Conservation (phyloP, 2,888 invertebrate genomes). For the Dynastes maya region DNA sequence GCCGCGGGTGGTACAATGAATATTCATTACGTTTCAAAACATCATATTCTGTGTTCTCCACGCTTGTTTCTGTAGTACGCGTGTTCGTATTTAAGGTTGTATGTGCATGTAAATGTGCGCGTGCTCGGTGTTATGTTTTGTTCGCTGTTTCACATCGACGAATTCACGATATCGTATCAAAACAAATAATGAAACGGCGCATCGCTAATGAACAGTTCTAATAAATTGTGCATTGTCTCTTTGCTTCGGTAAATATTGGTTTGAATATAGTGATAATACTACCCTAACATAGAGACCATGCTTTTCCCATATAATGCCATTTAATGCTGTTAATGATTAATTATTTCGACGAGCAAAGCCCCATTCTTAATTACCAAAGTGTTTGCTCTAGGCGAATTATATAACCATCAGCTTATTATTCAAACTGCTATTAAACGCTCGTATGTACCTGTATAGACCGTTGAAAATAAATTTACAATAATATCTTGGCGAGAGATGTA, state of each 20-base stretch:
- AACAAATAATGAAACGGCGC: constrained; percentile 15
- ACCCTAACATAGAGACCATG: neutral
- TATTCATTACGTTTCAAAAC: constrained; percentile 67
- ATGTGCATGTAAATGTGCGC: constrained; percentile 3
- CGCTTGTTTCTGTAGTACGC: constrained; percentile 11
- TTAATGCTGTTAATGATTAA: too few species aligned
- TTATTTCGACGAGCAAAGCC: too few species aligned
- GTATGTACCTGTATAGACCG: too few species aligned
- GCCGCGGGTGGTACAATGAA: constrained; percentile 66
- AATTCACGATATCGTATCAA: constrained; percentile 23
- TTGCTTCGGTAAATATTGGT: neutral
- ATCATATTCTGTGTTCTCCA: constrained; percentile 54
- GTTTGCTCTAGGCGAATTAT: neutral
- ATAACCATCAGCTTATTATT: too few species aligned
- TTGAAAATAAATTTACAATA: too few species aligned
- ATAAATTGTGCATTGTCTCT: constrained; percentile 1
- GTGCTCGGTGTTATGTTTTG: neutral
- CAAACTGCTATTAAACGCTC: too few species aligned
- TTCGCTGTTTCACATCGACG: constrained; percentile 5
- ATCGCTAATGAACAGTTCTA: neutral
- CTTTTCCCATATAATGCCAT: too few species aligned
- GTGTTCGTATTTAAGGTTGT: neutral
- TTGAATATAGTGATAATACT: neutral
- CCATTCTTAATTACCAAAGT: too few species aligned
- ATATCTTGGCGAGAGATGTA: too few species aligned